Base-by-base conservation (phyloP, 2,113 vertebrate species). In the Blennius ocellaris region DNA sequence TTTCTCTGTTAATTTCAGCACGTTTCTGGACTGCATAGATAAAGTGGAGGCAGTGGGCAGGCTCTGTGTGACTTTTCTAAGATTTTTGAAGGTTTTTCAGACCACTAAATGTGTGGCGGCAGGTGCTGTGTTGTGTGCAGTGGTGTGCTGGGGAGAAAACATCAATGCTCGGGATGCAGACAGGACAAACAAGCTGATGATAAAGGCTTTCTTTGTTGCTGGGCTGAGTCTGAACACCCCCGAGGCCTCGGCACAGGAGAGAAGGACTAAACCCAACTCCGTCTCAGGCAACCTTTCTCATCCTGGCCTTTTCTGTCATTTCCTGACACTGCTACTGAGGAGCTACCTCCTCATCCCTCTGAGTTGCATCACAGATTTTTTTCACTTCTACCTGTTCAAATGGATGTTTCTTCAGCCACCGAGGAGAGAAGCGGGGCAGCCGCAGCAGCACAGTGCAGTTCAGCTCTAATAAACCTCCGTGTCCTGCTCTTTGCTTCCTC, bases 181-280 rank as follows among this genome's bases (percentile, higher is more conserved):
- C 80, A 80, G 76, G 60, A 80, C 73, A 76, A 81, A 85, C 73
- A 75, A 59, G 59, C 76, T n/a, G 58, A 60, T 75, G 78, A 90
- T 86, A 81, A 81, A 83, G 79, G 69, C 49, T 38, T 49, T 12
- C 66, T 90, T 85, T 87, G 78, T 80, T 83, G 78, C 64, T 14
- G 48, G 54, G 50, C 68, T 48, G 58, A 77, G 71, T 78, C 74
- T 76, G 59, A 76, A 84, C 50, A 73, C 87, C 85, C 78, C 11
- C 30, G 81, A 89, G 79, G 77, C 49, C 50, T 52, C 4, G 52
- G 59, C 70, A 59, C 53, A 37, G 51, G 77, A 72, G 60, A 74
- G 43, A 9, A 65, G 36, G 58, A 81, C 53, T 63, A 65, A 76
- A 80, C 73, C 78, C n/a, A 80, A 77, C 72, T 85, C 66, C 57